Evolutionary conservation across 2,113 vertebrate species (phyloP), one percentile per base, ranked within the genome.

Genomic region (Onychorhynchus coronatus): DNA sequence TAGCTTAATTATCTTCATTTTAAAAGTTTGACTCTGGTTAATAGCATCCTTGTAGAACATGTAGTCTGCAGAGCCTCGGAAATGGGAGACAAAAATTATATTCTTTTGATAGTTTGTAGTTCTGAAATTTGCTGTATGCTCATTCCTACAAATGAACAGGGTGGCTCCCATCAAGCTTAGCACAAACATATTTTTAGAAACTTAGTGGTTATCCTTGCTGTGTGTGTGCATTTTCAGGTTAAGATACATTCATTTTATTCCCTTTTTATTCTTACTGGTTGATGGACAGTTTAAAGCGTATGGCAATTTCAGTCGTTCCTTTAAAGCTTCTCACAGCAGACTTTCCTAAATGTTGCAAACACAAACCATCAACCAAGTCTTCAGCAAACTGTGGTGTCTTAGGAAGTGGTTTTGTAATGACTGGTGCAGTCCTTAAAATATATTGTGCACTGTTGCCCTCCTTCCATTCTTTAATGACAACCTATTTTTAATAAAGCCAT

Each of bases 401-500:
- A 63, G 21, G 53, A 61, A 93, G 35, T 63, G 42, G 12, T 42
- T 78, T 49, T 74, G 50, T 81, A 80, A 93, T 87, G 44, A 18
- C 37, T 55, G 24, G 27, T 56, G 7, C 41, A 76, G 33, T 83
- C 59, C 68, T 94, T 92, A 80, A 67, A 91, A 76, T 94, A 72
- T 55, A 84, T 53, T 59, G 44, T 72, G 61, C 21, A 7, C 72
- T 66, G 46, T 71, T 95, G 66, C 15, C 42, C 42, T 96, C 25
- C 41, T 94, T 88, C 50, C 19, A 59, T 91, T 86, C 58, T 85
- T 86, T 93, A 93, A 91, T 92, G 89, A 50, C 68, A 41, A 71
- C 94, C 68, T 91, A 50, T 94, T 96, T 96, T 96, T 96, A 97
- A 97, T 97, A 96, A 95, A 94, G 73, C 73, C 49, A 35, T 89